Base-by-base conservation (phyloP, 2,113 vertebrate genomes). In the Corythornis cristatus region DNA sequence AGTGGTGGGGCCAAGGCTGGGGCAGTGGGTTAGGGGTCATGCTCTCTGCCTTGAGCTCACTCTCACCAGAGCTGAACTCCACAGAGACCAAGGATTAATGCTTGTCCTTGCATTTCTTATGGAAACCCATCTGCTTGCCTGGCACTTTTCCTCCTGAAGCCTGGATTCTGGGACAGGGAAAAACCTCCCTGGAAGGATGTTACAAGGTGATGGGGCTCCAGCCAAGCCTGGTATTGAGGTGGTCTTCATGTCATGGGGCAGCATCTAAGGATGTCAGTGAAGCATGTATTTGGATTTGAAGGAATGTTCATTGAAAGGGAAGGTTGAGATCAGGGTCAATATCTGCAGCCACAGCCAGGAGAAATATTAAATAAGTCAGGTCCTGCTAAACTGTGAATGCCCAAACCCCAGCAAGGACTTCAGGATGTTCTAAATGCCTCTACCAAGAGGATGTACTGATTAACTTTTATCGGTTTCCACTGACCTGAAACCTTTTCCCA, bases 41-140 rank as follows among this genome's bases (percentile, higher is more conserved):
- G 12, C 26, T 89, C 26, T 46, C 20, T 37, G 40, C 35, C 54
- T 64, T 48, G 46, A 65, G 29, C 5, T 51, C 0, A 0, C 45
- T 9, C 26, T 25, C 1, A 1, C 17, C n/a, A 45, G 21, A 71
- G 29, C 61, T 0, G 0, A 6, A 45, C 35, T 51, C 62, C 0
- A 0, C 0, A 1, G 42, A 86, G 46, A 60, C 50, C 0, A 4
- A 75, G 71, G 75, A 73, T 80, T 79, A 61, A 45, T 79, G 62
- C 54, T 89, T 74, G 67, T 58, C 72, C 62, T 76, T 35, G 60
- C 31, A 77, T 62, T 92, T 51, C 73, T 0, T 0, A 51, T 0
- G 80, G 75, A 86, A 90, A 83, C 15, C 20, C 0, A 0, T 33
- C 60, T 93, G 37, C 58, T 54, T 56, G 18, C 54, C 0, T 14